Evolutionary conservation across 2,113 vertebrate genomes (phyloP).

Genomic region (Argyrosomus japonicus): DNA sequence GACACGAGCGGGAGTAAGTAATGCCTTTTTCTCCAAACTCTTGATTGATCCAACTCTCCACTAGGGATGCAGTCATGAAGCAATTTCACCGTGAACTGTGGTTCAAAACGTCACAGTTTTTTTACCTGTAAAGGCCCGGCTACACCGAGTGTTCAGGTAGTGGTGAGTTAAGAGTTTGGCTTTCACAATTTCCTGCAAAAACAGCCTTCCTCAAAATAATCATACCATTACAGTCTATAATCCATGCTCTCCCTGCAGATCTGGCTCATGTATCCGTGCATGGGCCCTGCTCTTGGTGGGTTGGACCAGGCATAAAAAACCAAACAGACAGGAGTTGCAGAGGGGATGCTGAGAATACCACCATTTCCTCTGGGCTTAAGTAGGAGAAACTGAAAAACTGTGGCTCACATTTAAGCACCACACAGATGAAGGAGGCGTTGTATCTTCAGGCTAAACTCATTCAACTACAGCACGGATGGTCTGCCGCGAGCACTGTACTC

Average conservation of each 20-base stretch:
- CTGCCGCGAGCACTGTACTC: constrained; percentile 26
- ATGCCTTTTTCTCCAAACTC: constrained; percentile 1
- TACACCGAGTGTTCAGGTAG: no score
- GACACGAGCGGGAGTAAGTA: no score
- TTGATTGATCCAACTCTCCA: not conserved
- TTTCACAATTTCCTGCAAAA: no score
- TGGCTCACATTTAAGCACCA: constrained; percentile 13
- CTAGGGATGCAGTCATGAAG: not conserved
- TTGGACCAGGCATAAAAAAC: not conserved
- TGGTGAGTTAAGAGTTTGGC: no score
- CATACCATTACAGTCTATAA: no score
- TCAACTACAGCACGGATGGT: constrained; percentile 20
- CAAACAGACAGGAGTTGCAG: not conserved
- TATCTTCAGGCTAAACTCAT: constrained; percentile 27
- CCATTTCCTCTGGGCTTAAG: not conserved
- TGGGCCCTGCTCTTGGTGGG: not conserved
- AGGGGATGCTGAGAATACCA: not conserved
- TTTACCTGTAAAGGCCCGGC: no score
- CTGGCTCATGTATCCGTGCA: not conserved
- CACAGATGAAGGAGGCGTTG: not conserved
- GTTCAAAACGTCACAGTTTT: no score
- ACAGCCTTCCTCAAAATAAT: no score
- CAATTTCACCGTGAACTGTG: no score
- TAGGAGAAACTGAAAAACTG: not conserved
- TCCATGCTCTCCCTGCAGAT: not conserved